Base-by-base conservation (phyloP, 2,113 vertebrate genomes). In the Dinomys branickii region DNA sequence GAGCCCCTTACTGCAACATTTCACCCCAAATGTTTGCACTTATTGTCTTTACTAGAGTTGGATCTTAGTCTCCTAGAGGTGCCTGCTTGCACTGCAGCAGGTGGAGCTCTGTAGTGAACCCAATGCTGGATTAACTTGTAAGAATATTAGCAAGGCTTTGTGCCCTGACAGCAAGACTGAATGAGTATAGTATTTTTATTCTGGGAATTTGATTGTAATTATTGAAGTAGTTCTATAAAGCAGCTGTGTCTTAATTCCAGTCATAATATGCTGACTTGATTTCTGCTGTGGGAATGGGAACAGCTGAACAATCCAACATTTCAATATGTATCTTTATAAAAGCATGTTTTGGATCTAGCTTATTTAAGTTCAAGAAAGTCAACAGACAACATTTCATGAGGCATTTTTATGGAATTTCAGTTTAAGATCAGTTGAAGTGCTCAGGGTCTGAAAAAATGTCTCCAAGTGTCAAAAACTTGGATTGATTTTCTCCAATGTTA, bases 401-500 rank as follows among this genome's bases (percentile, higher is more conserved):
- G 86, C 97, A 98, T 97, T 98, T 98, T 98, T 98, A 98, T 98
- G 98, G 98, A 97, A 98, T 98, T 98, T 98, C 98, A 93, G 50
- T 98, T 96, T 97, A 98, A 88, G 98, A 98, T 98, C 86, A 87
- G 91, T 97, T 98, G 65, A 99, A 98, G 98, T 99, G 98, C 97
- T 98, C 98, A 77, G 97, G 98, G 94, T 96, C 98, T 97, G 98
- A 98, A 98, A 99, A 99, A 98, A 98, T 99, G 98, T 99, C 98
- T 97, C 98, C 98, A 98, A 98, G 98, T 97, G 97, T 98, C 97
- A 99, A 98, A 99, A 99, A 99, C 98, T 98, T 99, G 98, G 98
- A 99, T 96, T 99, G 99, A 92, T 99, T 99, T 98, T 99, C 99
- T 82, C 99, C 98, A 69, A 98, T 99, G 98, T 98, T 99, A 89